Evolutionary conservation across 2,888 invertebrate genomes (phyloP), one percentile per base, ranked within the genome.

Genomic region (Drosophila differens): DNA sequence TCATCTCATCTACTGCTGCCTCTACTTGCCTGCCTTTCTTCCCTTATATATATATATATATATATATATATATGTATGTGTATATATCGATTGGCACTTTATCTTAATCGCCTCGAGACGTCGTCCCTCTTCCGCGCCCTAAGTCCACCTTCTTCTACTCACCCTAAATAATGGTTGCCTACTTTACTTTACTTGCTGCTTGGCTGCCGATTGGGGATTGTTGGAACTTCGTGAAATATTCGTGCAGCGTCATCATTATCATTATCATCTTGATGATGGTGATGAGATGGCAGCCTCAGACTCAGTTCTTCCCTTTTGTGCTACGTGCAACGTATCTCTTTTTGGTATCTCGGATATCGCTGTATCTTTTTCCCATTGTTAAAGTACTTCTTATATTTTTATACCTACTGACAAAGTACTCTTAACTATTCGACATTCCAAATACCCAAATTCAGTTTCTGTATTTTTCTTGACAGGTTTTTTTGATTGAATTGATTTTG

Each of bases 11-110:
- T 62, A 51, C 25, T 37, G 41, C 58, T 58, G 41, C 49, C 47
- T 28, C 47, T 47, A 52, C 33, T 57, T 22, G 69, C 30, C 30
- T 60, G 78, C 80, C 82, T 82, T 88, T 90, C 90, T 90, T 88
- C 84, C 90, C 84, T 90, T 39, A 37, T 57, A 37, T 86, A 88
- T 88, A 90, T 47, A 47, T 47, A 25, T 25, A 25, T 35, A 37
- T 35, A 37, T 41, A 41, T 41, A 41, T 44, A 7, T 47, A 22
- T 47, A 47, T 47, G 47, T 25, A 9, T 47, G 47, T n/a, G 25
- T 57, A 37, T 85, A 90, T 88, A 88, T 88, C 87, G 87, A 88
- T 88, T 88, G 87, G 87, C 89, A 88, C 87, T 88, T 88, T 88
- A 88, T 88, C 87, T 88, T 88, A 88, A 88, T 88, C 87, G 90